phyloP scores from a whole-genome alignment of 2,888 invertebrate genomes.

The Pheosia gnoma region DNA sequence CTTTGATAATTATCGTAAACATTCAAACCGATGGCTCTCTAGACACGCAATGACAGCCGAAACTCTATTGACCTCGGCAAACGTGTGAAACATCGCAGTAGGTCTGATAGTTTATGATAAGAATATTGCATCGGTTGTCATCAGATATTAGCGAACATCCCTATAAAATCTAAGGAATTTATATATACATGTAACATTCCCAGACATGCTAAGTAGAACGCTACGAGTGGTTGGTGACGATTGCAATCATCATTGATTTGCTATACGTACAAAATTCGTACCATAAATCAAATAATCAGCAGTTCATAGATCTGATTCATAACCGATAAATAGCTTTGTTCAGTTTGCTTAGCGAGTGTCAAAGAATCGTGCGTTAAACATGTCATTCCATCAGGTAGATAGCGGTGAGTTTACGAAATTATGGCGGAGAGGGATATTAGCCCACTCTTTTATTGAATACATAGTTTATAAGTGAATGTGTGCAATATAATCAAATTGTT shows the following conservation, averaged over 20 bases:
- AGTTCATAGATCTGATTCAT: not conserved
- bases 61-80: not conserved
- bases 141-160: no score
- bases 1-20: not conserved
- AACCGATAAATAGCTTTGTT: slow-evolving; percentile 35
- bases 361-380: slow-evolving; percentile 67
- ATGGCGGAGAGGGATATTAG: slow-evolving; percentile 84
- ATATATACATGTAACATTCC: no score
- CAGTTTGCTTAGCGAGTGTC: slow-evolving; percentile 77
- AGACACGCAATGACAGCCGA: not conserved
- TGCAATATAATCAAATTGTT: slow-evolving; percentile 76
- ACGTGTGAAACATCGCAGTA: not conserved
- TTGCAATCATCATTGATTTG: slow-evolving; percentile 4
- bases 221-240: not conserved
- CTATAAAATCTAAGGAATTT: no score
- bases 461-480: slow-evolving; percentile 75
- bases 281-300: not conserved
- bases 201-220: not conserved
- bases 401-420: slow-evolving; percentile 82
- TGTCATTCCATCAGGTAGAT: slow-evolving; percentile 80
- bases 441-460: slow-evolving; percentile 71
- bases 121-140: no score
- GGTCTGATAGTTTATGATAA: no score
- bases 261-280: not conserved
- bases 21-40: not conserved